These are phyloP conservation scores for Balaeniceps rex DNA, from an alignment of 2,113 vertebrate species.

Conservation along the genomic window DNA sequence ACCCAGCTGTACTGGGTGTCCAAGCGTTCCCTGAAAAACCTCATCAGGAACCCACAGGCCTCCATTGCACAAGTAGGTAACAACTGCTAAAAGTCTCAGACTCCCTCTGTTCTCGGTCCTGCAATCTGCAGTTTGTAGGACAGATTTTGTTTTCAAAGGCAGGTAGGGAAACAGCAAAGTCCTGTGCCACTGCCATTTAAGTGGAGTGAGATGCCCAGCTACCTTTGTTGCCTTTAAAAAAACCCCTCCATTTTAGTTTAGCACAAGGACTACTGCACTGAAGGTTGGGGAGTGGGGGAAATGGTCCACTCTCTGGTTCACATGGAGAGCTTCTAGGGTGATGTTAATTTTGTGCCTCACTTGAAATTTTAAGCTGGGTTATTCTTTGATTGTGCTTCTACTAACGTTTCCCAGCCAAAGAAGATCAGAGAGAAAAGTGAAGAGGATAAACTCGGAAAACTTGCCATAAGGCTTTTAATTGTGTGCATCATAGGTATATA, in stretches of 20 bases:
- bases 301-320: background rate
- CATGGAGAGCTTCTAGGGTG: background rate
- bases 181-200: background rate
- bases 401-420: background rate
- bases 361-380: background rate
- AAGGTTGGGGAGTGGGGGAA: background rate
- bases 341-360: background rate
- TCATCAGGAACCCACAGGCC: conserved; percentile 65
- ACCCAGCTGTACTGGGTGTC: conserved; percentile 69
- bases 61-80: conserved; percentile 65
- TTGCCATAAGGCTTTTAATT: background rate
- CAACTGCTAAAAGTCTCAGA: background rate
- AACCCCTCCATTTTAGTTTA: background rate
- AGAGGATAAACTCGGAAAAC: background rate
- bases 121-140: background rate
- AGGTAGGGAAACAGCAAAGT: background rate
- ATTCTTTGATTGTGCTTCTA: background rate
- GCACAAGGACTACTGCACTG: background rate
- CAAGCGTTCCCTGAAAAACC: conserved; percentile 66
- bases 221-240: background rate
- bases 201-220: background rate
- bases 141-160: background rate
- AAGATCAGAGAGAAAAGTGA: background rate
- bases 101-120: background rate
- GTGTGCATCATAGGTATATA: background rate